phyloP scores from a whole-genome alignment of 2,888 invertebrate genomes.

The Adelognathus sp. region DNA sequence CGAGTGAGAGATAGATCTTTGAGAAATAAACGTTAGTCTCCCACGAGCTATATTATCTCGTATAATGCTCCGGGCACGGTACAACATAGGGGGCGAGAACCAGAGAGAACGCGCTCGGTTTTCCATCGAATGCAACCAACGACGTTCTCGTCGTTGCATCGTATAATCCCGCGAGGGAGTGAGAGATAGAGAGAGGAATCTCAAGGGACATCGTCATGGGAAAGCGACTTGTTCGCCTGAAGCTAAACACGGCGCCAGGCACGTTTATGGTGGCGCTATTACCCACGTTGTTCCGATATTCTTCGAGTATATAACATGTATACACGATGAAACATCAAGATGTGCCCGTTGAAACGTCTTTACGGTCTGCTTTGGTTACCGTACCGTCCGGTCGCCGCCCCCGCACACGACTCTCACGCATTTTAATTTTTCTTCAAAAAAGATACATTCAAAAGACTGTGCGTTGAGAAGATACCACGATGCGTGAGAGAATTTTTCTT shows the following conservation, averaged over 20 bases:
- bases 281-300: constrained; percentile 43
- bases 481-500: not conserved
- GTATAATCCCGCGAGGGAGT: not conserved
- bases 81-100: not conserved
- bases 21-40: constrained; percentile 29
- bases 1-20: constrained; percentile 31
- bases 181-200: constrained; percentile 13
- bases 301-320: constrained; percentile 13
- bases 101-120: constrained; percentile 19
- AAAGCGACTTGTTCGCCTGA: constrained; percentile 52
- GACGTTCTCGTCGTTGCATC: constrained; percentile 10
- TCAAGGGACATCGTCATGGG: constrained; percentile 46
- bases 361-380: not conserved
- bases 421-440: not conserved
- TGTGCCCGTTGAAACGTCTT: not conserved
- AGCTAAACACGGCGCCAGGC: constrained; percentile 53
- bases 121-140: constrained; percentile 50
- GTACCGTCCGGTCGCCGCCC: constrained; percentile 29
- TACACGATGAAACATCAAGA: constrained; percentile 21
- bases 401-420: constrained; percentile 37
- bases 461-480: not conserved
- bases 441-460: constrained; percentile 1
- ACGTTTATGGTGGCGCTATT: constrained; percentile 60
- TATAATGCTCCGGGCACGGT: constrained; percentile 5
- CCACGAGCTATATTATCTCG: not conserved